Evolutionary conservation across 92 coral and sea anemone species (phyloP).

Genomic region (Bergia puertoricense): DNA sequence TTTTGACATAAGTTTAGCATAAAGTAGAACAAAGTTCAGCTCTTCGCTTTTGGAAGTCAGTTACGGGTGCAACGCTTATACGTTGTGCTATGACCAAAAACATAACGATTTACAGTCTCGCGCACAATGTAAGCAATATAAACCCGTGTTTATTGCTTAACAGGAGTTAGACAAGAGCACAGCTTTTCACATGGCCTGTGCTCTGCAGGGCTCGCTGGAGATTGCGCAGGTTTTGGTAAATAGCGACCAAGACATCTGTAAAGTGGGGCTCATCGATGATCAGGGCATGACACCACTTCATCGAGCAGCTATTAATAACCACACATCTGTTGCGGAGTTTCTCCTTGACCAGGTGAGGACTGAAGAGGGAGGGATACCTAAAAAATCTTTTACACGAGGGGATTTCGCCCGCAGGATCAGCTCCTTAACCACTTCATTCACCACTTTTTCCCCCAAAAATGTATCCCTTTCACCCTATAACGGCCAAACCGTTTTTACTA

Average conservation of each 20-base stretch:
- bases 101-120: background rate
- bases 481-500: no score
- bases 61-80: no score
- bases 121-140: background rate
- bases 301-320: constrained; percentile 75
- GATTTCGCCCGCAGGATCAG: background rate
- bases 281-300: constrained; percentile 83
- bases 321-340: constrained; percentile 59
- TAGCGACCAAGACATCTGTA: constrained; percentile 57
- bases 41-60: no score
- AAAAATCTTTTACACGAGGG: no score
- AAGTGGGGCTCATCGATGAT: constrained; percentile 55
- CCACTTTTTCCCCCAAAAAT: background rate
- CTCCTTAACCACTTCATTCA: background rate
- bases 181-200: constrained; percentile 80
- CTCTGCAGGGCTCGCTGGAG: constrained; percentile 76
- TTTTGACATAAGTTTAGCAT: no score
- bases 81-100: no score
- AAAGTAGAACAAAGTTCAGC: no score
- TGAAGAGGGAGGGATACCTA: background rate
- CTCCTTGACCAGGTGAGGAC: constrained; percentile 80
- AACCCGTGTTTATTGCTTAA: background rate
- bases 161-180: constrained; percentile 81
- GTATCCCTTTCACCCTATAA: background rate
- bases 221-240: constrained; percentile 67